Base-by-base conservation (phyloP, 92 coral and sea anemone species). In the Bergia puertoricense region DNA sequence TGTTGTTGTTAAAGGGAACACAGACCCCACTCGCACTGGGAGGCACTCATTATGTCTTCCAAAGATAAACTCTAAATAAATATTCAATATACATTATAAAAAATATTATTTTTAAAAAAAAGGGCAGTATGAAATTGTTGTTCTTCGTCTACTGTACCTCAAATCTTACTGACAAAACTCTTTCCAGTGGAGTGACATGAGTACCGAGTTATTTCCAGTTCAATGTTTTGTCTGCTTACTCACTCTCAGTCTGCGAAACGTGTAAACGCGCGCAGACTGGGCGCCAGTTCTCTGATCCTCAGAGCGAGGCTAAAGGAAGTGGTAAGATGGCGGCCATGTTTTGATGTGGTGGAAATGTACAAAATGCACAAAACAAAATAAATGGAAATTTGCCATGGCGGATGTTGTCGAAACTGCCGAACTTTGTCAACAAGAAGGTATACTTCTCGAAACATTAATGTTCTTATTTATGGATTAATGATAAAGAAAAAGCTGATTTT, bases 311-410 rank as follows among this genome's bases (percentile, higher is more conserved):
- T 39, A 41, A 22, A 37, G 88, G 75, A 86, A 68, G 68, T 80
- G 88, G 85, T 78, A 92, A 95, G 85, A 95, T 95, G 96, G 98
- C 96, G 94, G 90, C 93, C 92, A 91, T 68, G 76, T 85, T 68
- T 86, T 54, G 75, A 77, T 90, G 38, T 80, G 72, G 18, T 30
- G 77, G 65, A 37, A 23, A 86, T 23, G 0, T 71, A 86, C 85
- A 89, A 89, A 83, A 78, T 89, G 85, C 62, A 68, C 77, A 15
- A 50, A 85, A 56, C 80, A 82, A 67, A 80, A 85, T 91, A 86
- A 68, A 81, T 82, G 86, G 88, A 86, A 59, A 72, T 84, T 71
- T 71, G 77, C 66, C 65, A 84, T 84, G 87, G 87, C 87, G 30
- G 87, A 84, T 84, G 87, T 79, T 50, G 79, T 23, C 75, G 79